These are phyloP conservation scores for Nymphalis urticae DNA, from an alignment of 2,888 invertebrate genomes.

Conservation along the genomic window DNA sequence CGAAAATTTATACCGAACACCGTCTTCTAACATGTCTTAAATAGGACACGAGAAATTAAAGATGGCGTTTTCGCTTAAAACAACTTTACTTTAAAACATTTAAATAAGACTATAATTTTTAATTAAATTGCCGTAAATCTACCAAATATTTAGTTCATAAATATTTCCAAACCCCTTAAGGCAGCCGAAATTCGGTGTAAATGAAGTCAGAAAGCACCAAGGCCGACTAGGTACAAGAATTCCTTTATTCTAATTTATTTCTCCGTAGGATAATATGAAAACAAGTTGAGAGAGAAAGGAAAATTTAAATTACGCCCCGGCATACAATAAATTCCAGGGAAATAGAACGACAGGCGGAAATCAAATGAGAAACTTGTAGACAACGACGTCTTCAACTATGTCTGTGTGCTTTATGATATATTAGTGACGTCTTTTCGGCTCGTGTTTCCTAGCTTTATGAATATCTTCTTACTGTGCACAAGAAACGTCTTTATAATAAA, in stretches of 20 bases:
- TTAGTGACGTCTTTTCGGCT: conserved; percentile 6
- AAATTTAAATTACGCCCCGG: conserved; percentile 39
- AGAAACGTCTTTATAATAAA: neutral
- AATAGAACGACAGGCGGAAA: conserved; percentile 35
- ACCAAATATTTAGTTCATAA: conserved; percentile 21
- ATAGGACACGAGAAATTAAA: neutral
- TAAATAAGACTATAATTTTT: neutral
- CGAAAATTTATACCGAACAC: too few species aligned
- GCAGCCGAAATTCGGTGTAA: conserved; percentile 30
- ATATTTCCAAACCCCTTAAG: conserved; percentile 17
- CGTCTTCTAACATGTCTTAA: too few species aligned
- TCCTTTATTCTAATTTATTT: conserved; percentile 38
- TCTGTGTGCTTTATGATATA: conserved; percentile 24
- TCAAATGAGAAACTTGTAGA: conserved; percentile 34
- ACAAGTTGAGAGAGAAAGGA: conserved; percentile 38
- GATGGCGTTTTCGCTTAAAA: neutral
- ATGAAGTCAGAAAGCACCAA: conserved; percentile 25
- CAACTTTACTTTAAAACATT: neutral
- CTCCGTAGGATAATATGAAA: conserved; percentile 38
- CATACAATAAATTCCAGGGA: conserved; percentile 39
- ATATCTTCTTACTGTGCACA: neutral
- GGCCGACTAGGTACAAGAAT: conserved; percentile 21
- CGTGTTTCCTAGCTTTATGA: neutral
- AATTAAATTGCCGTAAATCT: conserved; percentile 15
- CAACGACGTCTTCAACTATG: conserved; percentile 22